Evolutionary conservation across 2,113 vertebrate species (phyloP).

Genomic region (Neodon shergylaensis): DNA sequence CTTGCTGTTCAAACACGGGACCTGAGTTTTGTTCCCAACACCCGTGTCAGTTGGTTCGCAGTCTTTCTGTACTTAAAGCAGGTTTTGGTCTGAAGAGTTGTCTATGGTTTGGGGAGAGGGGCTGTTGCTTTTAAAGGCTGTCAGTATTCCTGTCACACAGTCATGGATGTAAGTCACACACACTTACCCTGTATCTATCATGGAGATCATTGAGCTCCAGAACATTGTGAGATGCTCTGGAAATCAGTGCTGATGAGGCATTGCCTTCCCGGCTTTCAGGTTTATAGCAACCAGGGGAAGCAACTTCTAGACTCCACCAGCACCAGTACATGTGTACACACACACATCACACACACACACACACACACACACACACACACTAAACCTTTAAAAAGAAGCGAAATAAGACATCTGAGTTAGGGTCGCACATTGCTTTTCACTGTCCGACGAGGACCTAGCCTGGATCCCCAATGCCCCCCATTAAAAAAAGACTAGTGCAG

Average conservation of each 20-base stretch:
- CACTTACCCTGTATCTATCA: not conserved
- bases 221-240: not conserved
- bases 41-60: not conserved
- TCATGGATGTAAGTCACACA: not conserved
- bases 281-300: not conserved
- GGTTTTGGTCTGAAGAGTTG: not conserved
- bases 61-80: not conserved
- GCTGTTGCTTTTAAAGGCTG: not conserved
- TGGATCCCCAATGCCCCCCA: not conserved
- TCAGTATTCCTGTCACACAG: not conserved
- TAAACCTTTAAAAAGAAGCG: not conserved
- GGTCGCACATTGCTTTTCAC: not conserved
- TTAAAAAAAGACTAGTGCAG: not conserved
- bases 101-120: not conserved
- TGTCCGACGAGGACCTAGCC: not conserved
- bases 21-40: not conserved
- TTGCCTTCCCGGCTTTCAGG: not conserved
- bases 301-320: not conserved
- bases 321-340: not conserved
- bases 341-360: not conserved
- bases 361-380: not conserved
- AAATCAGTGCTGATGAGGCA: not conserved
- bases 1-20: too few relatives aligned
- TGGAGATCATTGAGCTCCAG: not conserved
- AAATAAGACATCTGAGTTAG: not conserved